A percentile compares a stretch with the other conserved stretches of the same genome.
phyloP scores from a whole-genome alignment of 1,140 invertebrate species.

The Trypoxylus dichotomus region DNA sequence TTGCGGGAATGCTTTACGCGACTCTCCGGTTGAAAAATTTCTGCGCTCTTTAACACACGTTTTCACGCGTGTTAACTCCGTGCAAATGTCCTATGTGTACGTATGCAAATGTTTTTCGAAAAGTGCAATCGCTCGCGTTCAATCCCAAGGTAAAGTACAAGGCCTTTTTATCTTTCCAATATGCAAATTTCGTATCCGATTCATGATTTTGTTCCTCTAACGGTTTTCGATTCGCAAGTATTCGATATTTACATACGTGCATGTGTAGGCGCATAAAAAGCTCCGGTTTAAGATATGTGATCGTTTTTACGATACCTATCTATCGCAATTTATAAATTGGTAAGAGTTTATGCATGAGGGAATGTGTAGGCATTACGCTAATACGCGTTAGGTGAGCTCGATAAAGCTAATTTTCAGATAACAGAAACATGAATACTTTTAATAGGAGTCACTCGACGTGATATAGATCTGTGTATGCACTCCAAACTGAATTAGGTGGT shows the following conservation, averaged over 20 bases:
- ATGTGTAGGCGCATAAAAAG: neutral
- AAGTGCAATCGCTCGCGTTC: neutral
- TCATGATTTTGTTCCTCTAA: neutral
- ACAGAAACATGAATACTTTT: too few species aligned
- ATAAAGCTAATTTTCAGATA: too few species aligned
- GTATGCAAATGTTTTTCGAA: neutral
- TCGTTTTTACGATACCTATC: neutral
- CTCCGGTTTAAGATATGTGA: neutral
- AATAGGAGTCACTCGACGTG: too few species aligned
- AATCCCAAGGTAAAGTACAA: conserved; percentile 12
- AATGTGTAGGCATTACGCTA: neutral
- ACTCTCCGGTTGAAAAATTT: neutral
- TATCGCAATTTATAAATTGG: neutral
- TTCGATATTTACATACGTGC: neutral
- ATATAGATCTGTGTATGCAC: too few species aligned
- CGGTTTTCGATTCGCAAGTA: neutral
- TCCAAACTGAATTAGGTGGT: too few species aligned
- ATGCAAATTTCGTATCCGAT: neutral
- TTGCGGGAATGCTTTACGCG: neutral
- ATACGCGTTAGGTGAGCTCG: too few species aligned
- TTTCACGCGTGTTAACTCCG: neutral
- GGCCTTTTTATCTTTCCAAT: conserved; percentile 9
- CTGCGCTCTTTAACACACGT: neutral
- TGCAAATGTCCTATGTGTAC: neutral
- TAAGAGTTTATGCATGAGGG: neutral